phyloP scores from a whole-genome alignment of 2,888 invertebrate genomes.

The Cryptophagus acutangulus region DNA sequence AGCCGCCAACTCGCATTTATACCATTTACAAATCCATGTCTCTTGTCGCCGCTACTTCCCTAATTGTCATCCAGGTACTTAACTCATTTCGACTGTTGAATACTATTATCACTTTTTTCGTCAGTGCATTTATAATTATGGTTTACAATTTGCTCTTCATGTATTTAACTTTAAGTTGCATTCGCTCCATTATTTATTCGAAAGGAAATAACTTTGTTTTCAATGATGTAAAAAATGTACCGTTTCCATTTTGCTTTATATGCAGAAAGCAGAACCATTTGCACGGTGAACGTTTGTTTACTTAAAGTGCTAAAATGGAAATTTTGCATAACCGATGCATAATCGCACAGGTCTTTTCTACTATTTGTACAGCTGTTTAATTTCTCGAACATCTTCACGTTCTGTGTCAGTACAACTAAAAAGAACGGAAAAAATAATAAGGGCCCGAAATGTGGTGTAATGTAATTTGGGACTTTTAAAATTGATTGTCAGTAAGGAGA shows the following conservation, averaged over 20 bases:
- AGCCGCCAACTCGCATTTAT: constrained; percentile 7
- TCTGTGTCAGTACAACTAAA: too few relatives aligned
- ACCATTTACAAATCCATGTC: constrained; percentile 18
- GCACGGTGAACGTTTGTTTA: constrained; percentile 25
- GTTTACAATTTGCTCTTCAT: too few relatives aligned
- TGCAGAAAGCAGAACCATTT: constrained; percentile 17
- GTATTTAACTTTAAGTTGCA: too few relatives aligned
- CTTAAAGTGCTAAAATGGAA: constrained; percentile 29
- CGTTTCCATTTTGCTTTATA: too few relatives aligned
- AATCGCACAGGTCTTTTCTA: constrained; percentile 23
- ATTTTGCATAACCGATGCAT: constrained; percentile 30
- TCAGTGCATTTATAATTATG: too few relatives aligned
- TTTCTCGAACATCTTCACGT: constrained; percentile 10
- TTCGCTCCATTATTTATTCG: too few relatives aligned
- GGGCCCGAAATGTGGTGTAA: too few relatives aligned
- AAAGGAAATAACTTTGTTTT: too few relatives aligned
- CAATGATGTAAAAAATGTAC: too few relatives aligned
- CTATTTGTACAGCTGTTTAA: constrained; percentile 33
- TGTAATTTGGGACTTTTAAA: too few relatives aligned
- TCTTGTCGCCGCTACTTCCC: constrained; percentile 14
- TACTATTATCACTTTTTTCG: constrained; percentile 9
- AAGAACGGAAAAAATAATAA: too few relatives aligned
- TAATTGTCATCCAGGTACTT: constrained; percentile 15
- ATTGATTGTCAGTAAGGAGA: constrained; percentile 1
- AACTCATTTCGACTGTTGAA: constrained; percentile 17